Base-by-base conservation (phyloP, 2,797 vertebrate genomes). In the Rhinatrema bivittatum region DNA sequence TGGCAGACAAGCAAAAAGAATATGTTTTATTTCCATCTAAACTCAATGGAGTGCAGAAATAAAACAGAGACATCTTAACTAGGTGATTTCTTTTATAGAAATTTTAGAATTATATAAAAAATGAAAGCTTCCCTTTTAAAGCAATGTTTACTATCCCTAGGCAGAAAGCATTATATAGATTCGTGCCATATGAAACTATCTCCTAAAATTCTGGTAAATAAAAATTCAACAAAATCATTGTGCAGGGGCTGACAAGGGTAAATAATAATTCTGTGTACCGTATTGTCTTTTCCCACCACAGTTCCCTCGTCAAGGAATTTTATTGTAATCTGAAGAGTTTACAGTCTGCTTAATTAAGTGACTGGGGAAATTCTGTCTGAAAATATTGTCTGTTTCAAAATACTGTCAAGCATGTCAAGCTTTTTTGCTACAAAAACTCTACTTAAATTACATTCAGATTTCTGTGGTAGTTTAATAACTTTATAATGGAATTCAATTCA, bases 361-460 rank as follows among this genome's bases (percentile, higher is more conserved):
- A 48, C 33, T 36, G 52, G 51, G 49, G 44, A 62, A 52, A 45
- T 55, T 65, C 53, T 53, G 37, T 60, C 55, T 53, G 40, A 52
- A 74, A 66, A 62, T 42, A 48, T 2, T 36, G 46, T 23, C 35
- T 47, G 59, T 50, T 41, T 48, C 50, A 41, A 39, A 47, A 23
- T 32, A 37, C 42, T 32, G 38, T 30, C 36, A 19, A n/a, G n/a
- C n/a, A n/a, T n/a, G n/a, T n/a, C n/a, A n/a, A n/a, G n/a, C n/a
- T n/a, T n/a, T n/a, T n/a, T n/a, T 39, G 26, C 29, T 39, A 37
- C 16, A 41, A 49, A 71, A 39, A 39, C 13, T 33, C 25, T 34
- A 5, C 50, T 65, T 58, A 67, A 65, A 72, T 75, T 65, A 61
- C 59, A 56, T 50, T 70, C 68, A 76, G 60, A 71, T 69, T 74